phyloP scores from a whole-genome alignment of 2,113 vertebrate species.

The Alligator sinensis region DNA sequence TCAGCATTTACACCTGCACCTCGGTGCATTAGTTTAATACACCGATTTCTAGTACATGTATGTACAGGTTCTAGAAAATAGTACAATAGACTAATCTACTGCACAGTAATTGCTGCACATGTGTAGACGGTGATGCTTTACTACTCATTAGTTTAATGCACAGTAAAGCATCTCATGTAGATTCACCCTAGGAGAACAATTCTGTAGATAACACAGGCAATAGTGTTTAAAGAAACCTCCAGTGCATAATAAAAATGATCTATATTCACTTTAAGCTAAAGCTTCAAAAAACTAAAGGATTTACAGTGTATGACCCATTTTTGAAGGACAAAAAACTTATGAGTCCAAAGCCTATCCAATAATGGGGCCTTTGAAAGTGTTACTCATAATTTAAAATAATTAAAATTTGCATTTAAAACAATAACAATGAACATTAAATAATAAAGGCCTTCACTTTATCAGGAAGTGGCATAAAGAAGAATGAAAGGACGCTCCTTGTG shows the following conservation, averaged over 20 bases:
- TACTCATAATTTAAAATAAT: background rate
- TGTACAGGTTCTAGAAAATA: no score
- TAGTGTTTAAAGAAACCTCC: constrained; percentile 25
- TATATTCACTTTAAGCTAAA: constrained; percentile 8
- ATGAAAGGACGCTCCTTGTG: background rate
- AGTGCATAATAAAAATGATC: constrained; percentile 34
- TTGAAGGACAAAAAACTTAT: background rate
- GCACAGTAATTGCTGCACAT: no score
- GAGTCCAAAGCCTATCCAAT: background rate
- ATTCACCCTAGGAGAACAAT: no score
- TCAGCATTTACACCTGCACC: no score
- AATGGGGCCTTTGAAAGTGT: background rate
- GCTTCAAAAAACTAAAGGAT: constrained; percentile 32
- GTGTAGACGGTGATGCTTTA: no score
- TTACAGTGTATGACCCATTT: background rate
- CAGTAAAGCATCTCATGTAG: no score
- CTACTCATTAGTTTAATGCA: no score
- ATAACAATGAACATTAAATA: background rate
- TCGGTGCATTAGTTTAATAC: no score
- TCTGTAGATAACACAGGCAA: background rate
- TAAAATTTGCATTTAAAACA: background rate
- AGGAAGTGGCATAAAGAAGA: background rate
- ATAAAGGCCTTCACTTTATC: background rate
- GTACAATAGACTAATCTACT: no score
- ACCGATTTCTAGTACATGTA: no score